Base-by-base conservation (phyloP, 2,797 vertebrate species). In the Enteromius mattozi region DNA sequence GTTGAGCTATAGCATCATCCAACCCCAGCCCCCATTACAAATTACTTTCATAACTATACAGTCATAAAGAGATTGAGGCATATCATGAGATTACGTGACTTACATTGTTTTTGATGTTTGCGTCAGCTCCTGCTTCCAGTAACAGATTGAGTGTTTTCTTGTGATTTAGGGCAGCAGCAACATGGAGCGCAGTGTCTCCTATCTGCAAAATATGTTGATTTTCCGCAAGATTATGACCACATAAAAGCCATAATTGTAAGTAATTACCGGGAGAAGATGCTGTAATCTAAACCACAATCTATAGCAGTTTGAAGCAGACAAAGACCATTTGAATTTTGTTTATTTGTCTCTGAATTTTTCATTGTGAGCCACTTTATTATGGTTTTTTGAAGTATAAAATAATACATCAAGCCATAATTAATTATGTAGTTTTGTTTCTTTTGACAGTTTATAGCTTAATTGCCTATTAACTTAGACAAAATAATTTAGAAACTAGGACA, bases 151-250 rank as follows among this genome's bases (percentile, higher is more conserved):
- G 95, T 74, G 96, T 95, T 89, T 96, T 98, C 91, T 95, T 97
- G 88, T 98, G 97, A 90, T 97, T 98, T 16, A 98, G 92, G 71
- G 96, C 93, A 74, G 97, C 96, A 78, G 97, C 96, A 9, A 98
- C 90, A 70, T 98, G 97, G 66, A 98, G 96, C 0, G 97, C 96
- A 0, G 97, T 98, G 82, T 98, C 96, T 19, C 97, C 97, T 69
- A 84, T 93, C 97, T 98, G 87, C 19, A 42, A 21, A 56, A 45
- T 56, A 82, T 24, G 24, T 35, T 0, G 3, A 4, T 59, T 76
- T 24, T 35, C 10, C 21, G 7, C 21, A 76, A 74, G 21, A 69
- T 51, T 47, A 69, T 63, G 24, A 21, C 33, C 49, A 54, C 13
- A 80, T 40, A 54, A 35, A 3, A 76, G 2, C 3, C 37, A 21